These are phyloP conservation scores for Leptopilina drosophilae DNA, from an alignment of 2,888 invertebrate genomes.

Conservation along the genomic window DNA sequence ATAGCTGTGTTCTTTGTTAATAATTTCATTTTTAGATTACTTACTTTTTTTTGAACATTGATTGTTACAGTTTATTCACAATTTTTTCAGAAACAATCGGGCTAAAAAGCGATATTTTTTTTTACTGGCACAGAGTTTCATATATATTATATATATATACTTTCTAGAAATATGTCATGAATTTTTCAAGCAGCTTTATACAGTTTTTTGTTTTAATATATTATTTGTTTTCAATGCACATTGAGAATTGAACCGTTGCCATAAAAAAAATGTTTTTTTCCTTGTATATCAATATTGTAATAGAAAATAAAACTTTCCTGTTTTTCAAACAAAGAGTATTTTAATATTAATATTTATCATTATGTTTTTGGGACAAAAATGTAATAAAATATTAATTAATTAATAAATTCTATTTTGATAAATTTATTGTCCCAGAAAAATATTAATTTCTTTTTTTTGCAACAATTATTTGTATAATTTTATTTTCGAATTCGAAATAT, in stretches of 20 bases:
- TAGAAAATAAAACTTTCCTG: background rate
- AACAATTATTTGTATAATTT: too few species aligned
- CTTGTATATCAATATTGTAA: background rate
- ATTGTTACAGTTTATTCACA: background rate
- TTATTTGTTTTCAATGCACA: conserved; percentile 27
- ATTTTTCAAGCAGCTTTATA: background rate
- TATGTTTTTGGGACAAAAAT: too few species aligned
- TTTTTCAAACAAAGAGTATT: too few species aligned
- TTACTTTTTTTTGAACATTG: background rate
- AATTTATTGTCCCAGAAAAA: too few species aligned
- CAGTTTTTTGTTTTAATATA: background rate
- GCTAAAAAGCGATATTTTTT: conserved; percentile 15
- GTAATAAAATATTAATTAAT: too few species aligned
- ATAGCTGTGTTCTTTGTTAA: background rate
- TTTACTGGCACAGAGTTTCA: background rate
- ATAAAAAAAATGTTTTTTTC: conserved; percentile 9
- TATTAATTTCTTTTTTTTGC: too few species aligned
- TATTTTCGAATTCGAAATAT: too few species aligned
- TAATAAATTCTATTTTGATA: too few species aligned
- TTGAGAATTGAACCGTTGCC: conserved; percentile 15
- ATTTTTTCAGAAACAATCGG: background rate
- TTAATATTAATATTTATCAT: too few species aligned
- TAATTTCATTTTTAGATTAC: background rate
- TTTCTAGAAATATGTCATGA: background rate
- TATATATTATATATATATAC: background rate